Evolutionary conservation across 2,888 invertebrate genomes (phyloP).

Genomic region (Strigamia crassipes): DNA sequence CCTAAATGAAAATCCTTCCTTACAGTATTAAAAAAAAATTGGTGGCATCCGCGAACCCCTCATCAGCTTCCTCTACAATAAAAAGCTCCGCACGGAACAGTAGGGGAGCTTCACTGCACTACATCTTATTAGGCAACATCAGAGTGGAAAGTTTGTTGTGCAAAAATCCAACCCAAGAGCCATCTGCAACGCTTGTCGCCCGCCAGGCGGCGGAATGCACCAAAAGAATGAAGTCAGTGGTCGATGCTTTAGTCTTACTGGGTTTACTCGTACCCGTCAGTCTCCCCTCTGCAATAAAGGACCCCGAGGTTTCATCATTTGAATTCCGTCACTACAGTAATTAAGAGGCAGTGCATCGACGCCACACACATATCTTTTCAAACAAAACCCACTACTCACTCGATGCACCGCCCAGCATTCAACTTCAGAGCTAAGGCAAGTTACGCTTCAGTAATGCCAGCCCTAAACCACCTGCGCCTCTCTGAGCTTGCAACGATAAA

Average conservation of each 20-base stretch:
- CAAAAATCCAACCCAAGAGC: neutral
- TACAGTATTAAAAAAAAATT: neutral
- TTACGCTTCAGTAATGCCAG: neutral
- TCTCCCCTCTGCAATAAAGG: neutral
- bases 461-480: conserved; percentile 14
- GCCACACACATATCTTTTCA: neutral
- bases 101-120: conserved; percentile 8
- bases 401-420: neutral
- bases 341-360: conserved; percentile 17
- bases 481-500: neutral
- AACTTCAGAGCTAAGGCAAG: conserved; percentile 2
- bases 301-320: neutral
- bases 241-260: neutral
- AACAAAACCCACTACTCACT: neutral
- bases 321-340: conserved; percentile 17
- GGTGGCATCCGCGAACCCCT: conserved; percentile 4
- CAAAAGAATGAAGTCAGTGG: neutral
- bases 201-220: conserved; percentile 2
- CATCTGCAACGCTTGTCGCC: conserved; percentile 22
- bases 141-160: conserved; percentile 20
- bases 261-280: neutral
- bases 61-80: conserved; percentile 13
- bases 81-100: neutral
- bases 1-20: conserved; percentile 29
- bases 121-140: neutral